A percentile compares a stretch with the other conserved stretches of the same genome.
Conservation (phyloP, 2,113 vertebrate species). For the Natator depressus region DNA sequence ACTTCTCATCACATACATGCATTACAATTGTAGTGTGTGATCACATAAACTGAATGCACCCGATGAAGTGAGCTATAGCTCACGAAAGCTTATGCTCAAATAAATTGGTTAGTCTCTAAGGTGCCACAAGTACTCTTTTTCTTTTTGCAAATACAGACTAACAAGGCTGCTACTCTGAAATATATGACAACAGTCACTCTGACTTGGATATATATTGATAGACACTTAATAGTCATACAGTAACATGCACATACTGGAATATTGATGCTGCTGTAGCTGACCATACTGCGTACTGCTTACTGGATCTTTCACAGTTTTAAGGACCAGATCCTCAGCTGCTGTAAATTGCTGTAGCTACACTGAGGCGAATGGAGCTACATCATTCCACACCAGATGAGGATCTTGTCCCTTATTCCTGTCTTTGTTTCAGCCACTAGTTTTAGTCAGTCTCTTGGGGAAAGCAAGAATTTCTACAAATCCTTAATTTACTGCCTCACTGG, state of each 20-base stretch:
- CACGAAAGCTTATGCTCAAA: no score
- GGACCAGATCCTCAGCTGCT: background rate
- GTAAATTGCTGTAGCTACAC: background rate
- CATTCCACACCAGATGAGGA: background rate
- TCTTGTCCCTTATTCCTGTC: background rate
- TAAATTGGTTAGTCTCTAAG: no score
- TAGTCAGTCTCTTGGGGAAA: background rate
- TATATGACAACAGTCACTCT: background rate
- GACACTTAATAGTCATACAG: background rate
- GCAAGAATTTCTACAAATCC: background rate
- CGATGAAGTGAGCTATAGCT: no score
- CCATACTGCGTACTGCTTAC: background rate
- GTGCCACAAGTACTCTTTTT: no score
- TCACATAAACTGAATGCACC: background rate
- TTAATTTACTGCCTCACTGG: background rate
- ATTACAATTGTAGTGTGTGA: background rate
- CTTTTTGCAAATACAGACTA: no score
- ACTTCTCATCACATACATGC: background rate
- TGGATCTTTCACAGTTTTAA: background rate
- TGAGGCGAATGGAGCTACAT: background rate
- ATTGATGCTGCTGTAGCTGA: background rate
- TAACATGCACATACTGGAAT: background rate
- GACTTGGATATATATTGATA: background rate
- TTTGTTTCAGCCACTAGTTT: background rate
- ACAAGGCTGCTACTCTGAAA: no score